Conservation (phyloP, 2,797 vertebrate species). For the Enoplosus armatus region DNA sequence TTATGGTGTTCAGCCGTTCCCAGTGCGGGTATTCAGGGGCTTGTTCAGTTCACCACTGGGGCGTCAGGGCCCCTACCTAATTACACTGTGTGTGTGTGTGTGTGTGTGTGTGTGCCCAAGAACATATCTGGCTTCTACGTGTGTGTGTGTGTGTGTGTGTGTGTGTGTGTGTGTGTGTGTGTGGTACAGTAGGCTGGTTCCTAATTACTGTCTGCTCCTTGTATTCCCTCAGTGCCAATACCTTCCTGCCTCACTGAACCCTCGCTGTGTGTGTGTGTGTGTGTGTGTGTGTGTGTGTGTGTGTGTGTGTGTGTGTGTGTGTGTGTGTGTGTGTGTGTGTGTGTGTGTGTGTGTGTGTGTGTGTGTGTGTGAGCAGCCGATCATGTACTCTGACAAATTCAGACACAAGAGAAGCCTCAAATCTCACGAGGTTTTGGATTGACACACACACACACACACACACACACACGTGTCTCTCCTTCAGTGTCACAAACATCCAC, state of each 20-base stretch:
- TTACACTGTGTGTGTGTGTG: slow-evolving; percentile 67
- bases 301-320: slow-evolving; percentile 29
- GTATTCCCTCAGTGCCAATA: slow-evolving; percentile 96
- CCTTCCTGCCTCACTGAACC: slow-evolving; percentile 94
- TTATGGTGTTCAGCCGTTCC: slow-evolving; percentile 70
- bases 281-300: slow-evolving; percentile 53
- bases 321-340: slow-evolving; percentile 52
- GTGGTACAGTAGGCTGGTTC: slow-evolving; percentile 92
- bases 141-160: slow-evolving; percentile 32
- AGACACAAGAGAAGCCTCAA: slow-evolving; percentile 49
- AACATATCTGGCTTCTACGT: slow-evolving; percentile 31
- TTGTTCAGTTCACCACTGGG: slow-evolving; percentile 77
- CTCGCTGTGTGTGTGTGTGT: slow-evolving; percentile 22
- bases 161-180: slow-evolving; percentile 85
- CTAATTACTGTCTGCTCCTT: slow-evolving; percentile 96
- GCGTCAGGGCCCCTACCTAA: slow-evolving; percentile 72
- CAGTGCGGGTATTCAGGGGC: slow-evolving; percentile 72
- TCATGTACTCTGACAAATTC: slow-evolving; percentile 61
- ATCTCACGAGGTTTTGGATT: slow-evolving; percentile 40
- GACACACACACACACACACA: slow-evolving; percentile 27
- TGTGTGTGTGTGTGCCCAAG: slow-evolving; percentile 40
- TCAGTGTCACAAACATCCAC: no score
- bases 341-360: slow-evolving; percentile 55
- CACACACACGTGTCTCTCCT: slow-evolving; percentile 5
- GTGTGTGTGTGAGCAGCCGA: slow-evolving; percentile 22